A percentile compares a stretch with the other conserved stretches of the same genome.
phyloP scores from a whole-genome alignment of 2,113 vertebrate species.

The Oryzias curvinotus region DNA sequence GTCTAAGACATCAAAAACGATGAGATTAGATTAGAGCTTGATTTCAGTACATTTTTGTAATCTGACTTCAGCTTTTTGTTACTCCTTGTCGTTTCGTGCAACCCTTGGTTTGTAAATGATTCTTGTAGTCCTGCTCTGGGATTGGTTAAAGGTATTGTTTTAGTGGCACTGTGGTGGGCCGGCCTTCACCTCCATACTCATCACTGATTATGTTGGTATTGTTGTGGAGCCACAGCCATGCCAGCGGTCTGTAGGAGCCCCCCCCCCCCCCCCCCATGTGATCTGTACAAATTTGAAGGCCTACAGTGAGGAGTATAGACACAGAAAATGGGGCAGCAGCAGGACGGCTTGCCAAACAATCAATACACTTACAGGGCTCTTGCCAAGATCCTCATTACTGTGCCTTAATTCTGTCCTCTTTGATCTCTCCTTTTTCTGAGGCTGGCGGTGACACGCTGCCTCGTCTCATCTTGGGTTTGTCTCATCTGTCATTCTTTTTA shows the following conservation, averaged over 20 bases:
- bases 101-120: constrained; percentile 18
- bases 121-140: constrained; percentile 40
- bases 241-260: constrained; percentile 35
- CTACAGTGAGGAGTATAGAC: constrained; percentile 50
- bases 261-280: constrained; percentile 26
- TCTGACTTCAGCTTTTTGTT: constrained; percentile 6
- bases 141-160: constrained; percentile 61
- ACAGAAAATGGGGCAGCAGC: constrained; percentile 54
- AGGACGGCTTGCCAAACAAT: constrained; percentile 74
- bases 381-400: constrained; percentile 77
- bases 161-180: constrained; percentile 53
- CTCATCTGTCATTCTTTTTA: constrained; percentile 30
- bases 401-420: constrained; percentile 74
- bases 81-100: constrained; percentile 23
- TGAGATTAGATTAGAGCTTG: constrained; percentile 8
- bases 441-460: constrained; percentile 62
- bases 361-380: constrained; percentile 71
- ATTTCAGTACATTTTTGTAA: constrained; percentile 15
- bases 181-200: constrained; percentile 64
- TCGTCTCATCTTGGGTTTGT: constrained; percentile 5
- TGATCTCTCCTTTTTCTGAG: constrained; percentile 63
- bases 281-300: constrained; percentile 55
- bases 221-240: constrained; percentile 47
- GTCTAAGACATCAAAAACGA: neutral
- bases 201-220: constrained; percentile 74